phyloP scores from a whole-genome alignment of 2,797 vertebrate genomes.

The Gymnocypris eckloni region DNA sequence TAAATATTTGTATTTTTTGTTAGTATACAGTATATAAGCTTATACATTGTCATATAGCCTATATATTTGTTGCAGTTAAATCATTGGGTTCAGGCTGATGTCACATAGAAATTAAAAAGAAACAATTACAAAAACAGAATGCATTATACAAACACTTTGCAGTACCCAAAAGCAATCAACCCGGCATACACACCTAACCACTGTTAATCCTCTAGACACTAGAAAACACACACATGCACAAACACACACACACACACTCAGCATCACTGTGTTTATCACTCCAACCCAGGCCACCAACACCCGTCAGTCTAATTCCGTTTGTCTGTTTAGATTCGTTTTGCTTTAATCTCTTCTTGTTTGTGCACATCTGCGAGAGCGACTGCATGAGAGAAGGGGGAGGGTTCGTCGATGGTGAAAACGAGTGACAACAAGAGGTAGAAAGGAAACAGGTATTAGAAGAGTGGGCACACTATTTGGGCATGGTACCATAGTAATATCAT shows the following conservation, averaged over 20 bases:
- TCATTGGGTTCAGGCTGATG: constrained; percentile 65
- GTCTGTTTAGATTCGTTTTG: constrained; percentile 86
- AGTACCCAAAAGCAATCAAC: constrained; percentile 82
- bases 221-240: constrained; percentile 61
- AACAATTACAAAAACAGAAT: constrained; percentile 82
- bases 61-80: constrained; percentile 11
- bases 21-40: background rate
- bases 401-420: constrained; percentile 16
- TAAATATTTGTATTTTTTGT: background rate
- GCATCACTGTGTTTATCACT: constrained; percentile 84
- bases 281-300: constrained; percentile 82
- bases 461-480: background rate
- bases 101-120: constrained; percentile 75
- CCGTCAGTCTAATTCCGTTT: constrained; percentile 86
- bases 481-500: background rate
- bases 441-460: constrained; percentile 54
- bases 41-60: background rate
- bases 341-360: constrained; percentile 85
- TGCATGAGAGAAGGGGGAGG: constrained; percentile 64
- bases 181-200: constrained; percentile 80
- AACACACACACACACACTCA: constrained; percentile 69
- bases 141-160: constrained; percentile 80
- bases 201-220: constrained; percentile 77
- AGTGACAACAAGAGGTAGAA: constrained; percentile 44
- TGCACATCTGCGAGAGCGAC: constrained; percentile 81